Percentiles rank a stretch among this genome's conserved stretches.
phyloP scores from a whole-genome alignment of 2,113 vertebrate species.

The Scolopax mira region DNA sequence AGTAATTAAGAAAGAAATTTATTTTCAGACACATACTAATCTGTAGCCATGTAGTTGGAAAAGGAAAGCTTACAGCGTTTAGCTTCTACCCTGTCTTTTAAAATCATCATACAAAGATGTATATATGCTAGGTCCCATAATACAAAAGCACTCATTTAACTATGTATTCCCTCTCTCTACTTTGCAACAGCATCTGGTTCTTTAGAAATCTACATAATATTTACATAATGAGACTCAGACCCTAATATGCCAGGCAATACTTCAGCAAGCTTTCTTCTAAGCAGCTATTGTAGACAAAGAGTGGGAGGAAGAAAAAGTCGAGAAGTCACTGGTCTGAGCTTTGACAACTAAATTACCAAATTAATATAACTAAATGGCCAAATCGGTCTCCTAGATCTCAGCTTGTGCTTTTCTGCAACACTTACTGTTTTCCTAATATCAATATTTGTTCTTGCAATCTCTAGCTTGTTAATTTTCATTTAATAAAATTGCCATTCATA shows the following conservation, averaged over 20 bases:
- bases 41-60: not conserved
- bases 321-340: not conserved
- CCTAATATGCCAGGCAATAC: not conserved
- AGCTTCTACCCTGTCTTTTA: not conserved
- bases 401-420: not conserved
- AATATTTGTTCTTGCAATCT: not conserved
- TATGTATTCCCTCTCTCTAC: not conserved
- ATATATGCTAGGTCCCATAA: not conserved
- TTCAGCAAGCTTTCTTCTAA: not conserved
- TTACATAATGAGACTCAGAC: slow-evolving; percentile 12
- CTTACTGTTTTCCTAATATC: not conserved
- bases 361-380: not conserved
- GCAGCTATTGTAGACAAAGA: not conserved
- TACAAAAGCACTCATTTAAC: not conserved
- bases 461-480: not conserved
- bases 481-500: not conserved
- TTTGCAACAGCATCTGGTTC: not conserved
- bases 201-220: slow-evolving; percentile 26
- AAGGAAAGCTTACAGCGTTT: not conserved
- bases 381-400: not conserved
- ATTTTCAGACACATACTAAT: not conserved
- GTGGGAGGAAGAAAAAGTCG: not conserved
- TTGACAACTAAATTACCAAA: no score
- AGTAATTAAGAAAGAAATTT: not conserved
- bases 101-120: not conserved